phyloP scores from a whole-genome alignment of 2,797 vertebrate genomes.

The Sorex maritimensis region DNA sequence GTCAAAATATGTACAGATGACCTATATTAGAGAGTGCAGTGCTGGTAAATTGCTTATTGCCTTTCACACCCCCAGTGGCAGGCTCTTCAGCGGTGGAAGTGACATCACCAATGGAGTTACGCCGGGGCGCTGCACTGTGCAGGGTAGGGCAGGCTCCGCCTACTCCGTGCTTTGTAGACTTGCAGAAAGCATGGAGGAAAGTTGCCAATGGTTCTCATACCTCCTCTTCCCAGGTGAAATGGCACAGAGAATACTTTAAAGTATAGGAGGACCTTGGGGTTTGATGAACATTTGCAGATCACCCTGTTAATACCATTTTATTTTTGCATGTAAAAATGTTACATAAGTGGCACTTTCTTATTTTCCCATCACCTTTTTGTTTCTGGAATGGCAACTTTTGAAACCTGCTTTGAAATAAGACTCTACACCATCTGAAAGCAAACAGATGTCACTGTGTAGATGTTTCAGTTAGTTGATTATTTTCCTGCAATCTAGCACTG shows the following conservation, averaged over 20 bases:
- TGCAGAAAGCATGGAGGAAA: conserved; percentile 84
- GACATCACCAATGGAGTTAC: conserved; percentile 88
- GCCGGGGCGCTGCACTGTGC: conserved; percentile 87
- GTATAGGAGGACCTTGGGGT: conserved; percentile 28
- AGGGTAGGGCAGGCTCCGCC: conserved; percentile 78
- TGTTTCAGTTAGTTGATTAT: conserved; percentile 56
- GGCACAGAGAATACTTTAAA: conserved; percentile 76
- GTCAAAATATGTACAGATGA: conserved; percentile 69
- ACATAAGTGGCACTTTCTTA: conserved; percentile 59
- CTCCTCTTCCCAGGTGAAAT: conserved; percentile 75
- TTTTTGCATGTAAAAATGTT: conserved; percentile 69
- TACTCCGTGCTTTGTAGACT: conserved; percentile 87
- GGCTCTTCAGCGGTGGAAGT: conserved; percentile 89
- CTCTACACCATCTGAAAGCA: conserved; percentile 27
- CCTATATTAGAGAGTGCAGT: conserved; percentile 83
- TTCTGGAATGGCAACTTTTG: conserved; percentile 71
- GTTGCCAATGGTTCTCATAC: conserved; percentile 80
- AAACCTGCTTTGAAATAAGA: conserved; percentile 79
- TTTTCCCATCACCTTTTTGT: conserved; percentile 74
- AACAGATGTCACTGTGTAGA: conserved; percentile 23
- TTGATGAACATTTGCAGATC: conserved; percentile 76
- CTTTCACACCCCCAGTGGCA: conserved; percentile 85
- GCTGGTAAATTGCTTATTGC: conserved; percentile 79
- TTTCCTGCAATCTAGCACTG: conserved; percentile 12
- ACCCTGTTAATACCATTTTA: conserved; percentile 74